Evolutionary conservation across 2,113 vertebrate genomes (phyloP), one percentile per base, ranked within the genome.

Genomic region (Corythaeola cristata): DNA sequence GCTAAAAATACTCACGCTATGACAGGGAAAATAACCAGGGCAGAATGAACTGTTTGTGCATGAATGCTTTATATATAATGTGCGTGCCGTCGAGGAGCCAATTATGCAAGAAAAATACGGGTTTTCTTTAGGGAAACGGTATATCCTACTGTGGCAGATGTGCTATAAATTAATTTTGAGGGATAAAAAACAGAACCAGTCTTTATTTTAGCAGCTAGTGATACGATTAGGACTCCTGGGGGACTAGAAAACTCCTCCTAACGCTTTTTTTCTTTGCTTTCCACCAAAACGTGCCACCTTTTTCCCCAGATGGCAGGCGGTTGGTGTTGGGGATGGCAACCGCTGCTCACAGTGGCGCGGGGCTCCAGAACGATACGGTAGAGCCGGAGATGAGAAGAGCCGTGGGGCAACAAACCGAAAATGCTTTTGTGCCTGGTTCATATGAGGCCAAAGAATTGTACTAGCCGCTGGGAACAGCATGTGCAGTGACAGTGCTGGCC

Each of bases 1-100:
- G 96, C 98, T 98, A 98, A 98, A 98, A 98, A 98, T 98, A 98
- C 98, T 95, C 93, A 53, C 5, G 21, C 96, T 95, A 90, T 88
- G 96, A 97, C 97, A 96, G 96, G 97, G 96, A 98, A 95, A 96
- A 97, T 94, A 97, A 98, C 93, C 98, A 97, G 97, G 97, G 92
- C 96, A 96, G 98, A 98, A 97, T 97, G 85, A 96, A 93, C 94
- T 94, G 95, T 96, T 89, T 9, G 94, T 76, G 82, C 63, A 59
- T 32, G 71, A 92, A 71, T 32, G 67, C 88, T 88, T 90, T 96
- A 72, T 78, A 23, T 78, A 89, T 80, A 53, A 89, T 74, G 41
- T 59, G 37, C 14, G 1, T 24, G 68, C 90, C 32, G 86, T 75
- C 19, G 4, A 85, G 93, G 60, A 94, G 33, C 85, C 27, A 67